A percentile compares a stretch with the other conserved stretches of the same genome.
These are phyloP conservation scores for Raja brachyura DNA, from an alignment of 2,113 vertebrate species.

Conservation along the genomic window DNA sequence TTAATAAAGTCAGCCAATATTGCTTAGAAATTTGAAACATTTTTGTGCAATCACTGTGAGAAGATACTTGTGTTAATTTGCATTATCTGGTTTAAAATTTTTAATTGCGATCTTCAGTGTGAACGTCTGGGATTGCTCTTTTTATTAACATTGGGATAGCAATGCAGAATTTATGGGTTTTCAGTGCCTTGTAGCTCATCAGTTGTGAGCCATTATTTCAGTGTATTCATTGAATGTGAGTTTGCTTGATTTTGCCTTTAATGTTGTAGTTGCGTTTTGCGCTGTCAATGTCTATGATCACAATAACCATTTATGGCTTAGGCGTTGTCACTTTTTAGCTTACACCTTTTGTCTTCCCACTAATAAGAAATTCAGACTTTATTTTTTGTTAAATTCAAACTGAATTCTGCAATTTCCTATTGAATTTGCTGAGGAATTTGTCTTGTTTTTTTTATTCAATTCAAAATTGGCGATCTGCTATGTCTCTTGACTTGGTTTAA, in stretches of 20 bases:
- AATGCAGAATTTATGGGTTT: not conserved
- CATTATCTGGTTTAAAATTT: not conserved
- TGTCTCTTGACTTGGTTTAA: not conserved
- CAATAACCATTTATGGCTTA: not conserved
- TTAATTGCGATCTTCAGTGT: not conserved
- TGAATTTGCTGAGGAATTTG: not conserved
- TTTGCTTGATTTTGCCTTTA: conserved; percentile 4
- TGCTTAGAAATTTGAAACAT: not conserved
- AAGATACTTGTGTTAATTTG: not conserved
- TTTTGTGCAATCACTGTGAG: not conserved
- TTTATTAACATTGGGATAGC: not conserved
- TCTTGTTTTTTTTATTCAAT: not conserved
- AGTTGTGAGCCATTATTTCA: not conserved
- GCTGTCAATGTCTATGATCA: not conserved
- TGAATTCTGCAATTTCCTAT: not conserved
- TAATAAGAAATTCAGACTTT: not conserved
- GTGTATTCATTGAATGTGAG: not conserved
- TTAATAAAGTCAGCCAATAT: not conserved
- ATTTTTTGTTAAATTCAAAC: not conserved
- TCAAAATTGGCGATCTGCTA: not conserved
- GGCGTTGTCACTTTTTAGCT: not conserved
- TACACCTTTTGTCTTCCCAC: not conserved
- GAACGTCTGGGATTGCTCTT: not conserved
- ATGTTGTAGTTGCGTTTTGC: not conserved
- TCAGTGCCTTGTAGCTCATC: not conserved